These are phyloP conservation scores for Coilia nasus DNA, from an alignment of 2,797 vertebrate species.

Conservation along the genomic window DNA sequence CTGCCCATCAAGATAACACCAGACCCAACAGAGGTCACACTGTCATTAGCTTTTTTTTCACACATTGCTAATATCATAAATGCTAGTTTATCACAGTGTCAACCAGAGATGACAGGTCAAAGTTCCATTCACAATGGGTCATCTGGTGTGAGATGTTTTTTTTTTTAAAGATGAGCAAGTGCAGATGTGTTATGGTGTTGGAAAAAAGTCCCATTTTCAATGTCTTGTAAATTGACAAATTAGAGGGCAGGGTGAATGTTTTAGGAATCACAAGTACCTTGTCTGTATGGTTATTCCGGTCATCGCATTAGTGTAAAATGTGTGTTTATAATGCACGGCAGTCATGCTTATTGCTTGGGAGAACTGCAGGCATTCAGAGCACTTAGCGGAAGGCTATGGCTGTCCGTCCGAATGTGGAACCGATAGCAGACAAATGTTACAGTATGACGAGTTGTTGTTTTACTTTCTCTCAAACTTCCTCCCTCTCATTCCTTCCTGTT, in stretches of 20 bases:
- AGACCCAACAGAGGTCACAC: neutral
- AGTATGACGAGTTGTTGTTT: conserved; percentile 16
- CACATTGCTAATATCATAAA: neutral
- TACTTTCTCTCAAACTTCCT: neutral
- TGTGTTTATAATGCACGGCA: neutral
- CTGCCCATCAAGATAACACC: neutral
- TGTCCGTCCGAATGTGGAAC: neutral
- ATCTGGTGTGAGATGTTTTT: neutral
- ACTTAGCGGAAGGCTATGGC: neutral
- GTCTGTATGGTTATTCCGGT: neutral
- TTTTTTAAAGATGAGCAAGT: no score
- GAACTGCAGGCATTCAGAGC: neutral
- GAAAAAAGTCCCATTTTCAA: neutral
- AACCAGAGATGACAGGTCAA: neutral
- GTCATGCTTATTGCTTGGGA: neutral
- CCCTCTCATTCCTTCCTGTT: neutral
- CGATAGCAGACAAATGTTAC: neutral
- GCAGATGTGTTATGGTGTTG: no score
- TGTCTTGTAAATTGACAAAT: neutral
- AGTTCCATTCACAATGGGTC: neutral
- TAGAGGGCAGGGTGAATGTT: neutral
- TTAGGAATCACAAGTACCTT: neutral
- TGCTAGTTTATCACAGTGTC: neutral
- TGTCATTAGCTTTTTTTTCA: neutral
- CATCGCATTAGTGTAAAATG: neutral